Evolutionary conservation across 2,888 invertebrate species (phyloP), one percentile per base, ranked within the genome.

Genomic region (Phytoseiulus persimilis): DNA sequence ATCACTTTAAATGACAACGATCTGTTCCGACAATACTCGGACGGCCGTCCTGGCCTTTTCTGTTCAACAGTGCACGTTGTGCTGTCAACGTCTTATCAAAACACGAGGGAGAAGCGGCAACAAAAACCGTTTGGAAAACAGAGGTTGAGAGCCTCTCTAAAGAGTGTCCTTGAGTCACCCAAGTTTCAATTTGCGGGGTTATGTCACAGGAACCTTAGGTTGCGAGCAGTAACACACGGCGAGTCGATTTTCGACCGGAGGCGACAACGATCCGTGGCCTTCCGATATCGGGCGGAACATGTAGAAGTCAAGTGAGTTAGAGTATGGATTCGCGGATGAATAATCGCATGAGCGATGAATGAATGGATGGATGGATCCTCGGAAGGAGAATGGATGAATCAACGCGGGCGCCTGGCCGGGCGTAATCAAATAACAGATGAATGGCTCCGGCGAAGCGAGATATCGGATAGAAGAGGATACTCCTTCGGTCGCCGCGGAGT

Each of bases 1-100:
- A 65, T 65, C 65, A 65, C 65, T 65, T 65, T 65, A 65, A 65
- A 65, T 65, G 65, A 65, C 65, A 65, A 65, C 65, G 65, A 65
- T 65, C 18, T 65, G 65, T 65, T 65, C 65, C 65, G 65, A 65
- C 65, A 65, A 65, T 65, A 18, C 65, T 65, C 65, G 9, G 65
- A 65, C 9, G 11, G 65, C 5, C 65, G 28, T 2, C 9, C 28
- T 23, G 65, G 46, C 46, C 46, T 46, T 46, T 46, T 6, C 65
- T 23, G 65, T 23, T 65, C 23, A 65, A 65, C 65, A 65, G 65
- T 65, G 65, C 65, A 23, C 65, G 14, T 65, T 28, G 23, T 23
- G 65, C 23, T 65, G 65, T 65, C 65, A 65, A 65, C 65, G 18
- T 65, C 65, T 65, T 65, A 65, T 65, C 65, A 65, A 14, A 65